These are phyloP conservation scores for Cygnus olor DNA, from an alignment of 2,797 vertebrate species.

Conservation along the genomic window DNA sequence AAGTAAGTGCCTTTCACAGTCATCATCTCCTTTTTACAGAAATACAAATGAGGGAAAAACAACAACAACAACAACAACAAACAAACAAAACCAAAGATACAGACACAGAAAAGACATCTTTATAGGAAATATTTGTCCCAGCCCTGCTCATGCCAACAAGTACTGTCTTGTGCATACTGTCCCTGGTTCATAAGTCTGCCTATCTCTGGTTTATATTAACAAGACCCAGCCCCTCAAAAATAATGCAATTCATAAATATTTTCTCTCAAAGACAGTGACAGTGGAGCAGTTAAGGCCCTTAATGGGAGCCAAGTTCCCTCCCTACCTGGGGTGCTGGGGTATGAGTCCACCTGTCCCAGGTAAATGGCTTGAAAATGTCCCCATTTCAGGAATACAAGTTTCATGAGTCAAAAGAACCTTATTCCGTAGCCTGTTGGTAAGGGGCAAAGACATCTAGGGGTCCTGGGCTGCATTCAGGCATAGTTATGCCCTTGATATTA, in stretches of 20 bases:
- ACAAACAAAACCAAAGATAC: neutral
- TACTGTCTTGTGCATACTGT: neutral
- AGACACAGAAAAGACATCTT: neutral
- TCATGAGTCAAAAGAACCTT: neutral
- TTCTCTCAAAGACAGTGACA: neutral
- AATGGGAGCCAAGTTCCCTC: neutral
- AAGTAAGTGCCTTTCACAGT: neutral
- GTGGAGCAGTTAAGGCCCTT: neutral
- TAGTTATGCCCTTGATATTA: neutral
- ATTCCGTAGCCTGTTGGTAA: neutral
- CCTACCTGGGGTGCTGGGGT: neutral
- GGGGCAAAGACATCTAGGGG: neutral
- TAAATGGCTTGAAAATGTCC: neutral
- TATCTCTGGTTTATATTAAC: neutral
- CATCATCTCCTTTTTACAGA: neutral
- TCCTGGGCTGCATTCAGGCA: neutral
- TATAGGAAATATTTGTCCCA: neutral
- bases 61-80: too few relatives aligned
- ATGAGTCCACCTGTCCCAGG: rapidly evolving
- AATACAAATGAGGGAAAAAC: neutral
- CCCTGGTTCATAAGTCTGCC: neutral
- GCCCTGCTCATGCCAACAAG: neutral
- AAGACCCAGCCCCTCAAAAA: neutral
- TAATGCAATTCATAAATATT: neutral
- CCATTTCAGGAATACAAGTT: neutral